phyloP scores from a whole-genome alignment of 2,113 vertebrate genomes.

The Festucalex cinctus region DNA sequence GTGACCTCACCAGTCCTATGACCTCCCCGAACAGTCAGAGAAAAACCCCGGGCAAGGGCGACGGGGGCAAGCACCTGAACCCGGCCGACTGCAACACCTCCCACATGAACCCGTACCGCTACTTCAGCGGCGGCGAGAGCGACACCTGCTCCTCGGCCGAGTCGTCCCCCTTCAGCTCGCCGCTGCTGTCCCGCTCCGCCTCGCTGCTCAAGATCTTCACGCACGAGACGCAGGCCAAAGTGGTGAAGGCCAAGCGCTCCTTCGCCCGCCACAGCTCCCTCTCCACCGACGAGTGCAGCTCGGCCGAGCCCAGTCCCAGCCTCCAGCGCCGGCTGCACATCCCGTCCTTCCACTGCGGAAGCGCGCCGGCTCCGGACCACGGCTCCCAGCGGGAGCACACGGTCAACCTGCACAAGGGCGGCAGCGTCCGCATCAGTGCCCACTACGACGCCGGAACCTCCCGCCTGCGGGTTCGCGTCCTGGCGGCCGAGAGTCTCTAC shows the following conservation, averaged over 20 bases:
- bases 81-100: slow-evolving; percentile 74
- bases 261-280: slow-evolving; percentile 90
- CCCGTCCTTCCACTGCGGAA: slow-evolving; percentile 53
- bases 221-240: slow-evolving; percentile 90
- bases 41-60: slow-evolving; percentile 61
- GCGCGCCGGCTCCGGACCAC: slow-evolving; percentile 48
- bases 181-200: slow-evolving; percentile 87
- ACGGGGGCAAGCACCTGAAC: slow-evolving; percentile 63
- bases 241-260: slow-evolving; percentile 86
- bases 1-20: slow-evolving; percentile 83
- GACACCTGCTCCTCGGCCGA: slow-evolving; percentile 95
- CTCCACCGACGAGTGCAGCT: slow-evolving; percentile 90
- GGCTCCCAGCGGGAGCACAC: slow-evolving; percentile 77
- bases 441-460: slow-evolving; percentile 84
- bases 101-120: slow-evolving; percentile 86
- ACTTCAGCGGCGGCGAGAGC: slow-evolving; percentile 91
- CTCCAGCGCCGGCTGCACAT: slow-evolving; percentile 77
- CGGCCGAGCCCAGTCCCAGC: slow-evolving; percentile 87
- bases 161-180: slow-evolving; percentile 91
- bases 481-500: slow-evolving; percentile 86
- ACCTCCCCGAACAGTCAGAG: slow-evolving; percentile 84
- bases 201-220: slow-evolving; percentile 92
- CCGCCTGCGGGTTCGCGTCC: slow-evolving; percentile 82
- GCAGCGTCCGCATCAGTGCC: slow-evolving; percentile 80
- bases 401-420: slow-evolving; percentile 80